Base-by-base conservation (phyloP, 2,113 vertebrate genomes). In the Rhipidura dahli region DNA sequence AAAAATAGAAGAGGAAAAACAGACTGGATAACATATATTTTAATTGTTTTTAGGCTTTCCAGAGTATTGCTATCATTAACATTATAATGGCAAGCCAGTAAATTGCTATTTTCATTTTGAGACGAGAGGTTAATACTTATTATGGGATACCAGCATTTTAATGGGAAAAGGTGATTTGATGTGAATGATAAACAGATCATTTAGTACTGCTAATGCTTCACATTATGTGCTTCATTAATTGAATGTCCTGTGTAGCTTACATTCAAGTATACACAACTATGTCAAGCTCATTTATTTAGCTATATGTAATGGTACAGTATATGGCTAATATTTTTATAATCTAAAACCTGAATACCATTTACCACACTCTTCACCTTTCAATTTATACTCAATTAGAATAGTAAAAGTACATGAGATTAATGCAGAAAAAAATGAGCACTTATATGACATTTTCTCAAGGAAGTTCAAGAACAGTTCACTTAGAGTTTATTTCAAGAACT, bases 201-300 rank as follows among this genome's bases (percentile, higher is more conserved):
- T 93, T 92, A 69, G 57, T 88, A 71, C 42, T 83, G 56, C 57
- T 89, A 84, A 86, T 84, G 76, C 11, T 85, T 87, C 72, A 37
- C n/a, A 75, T 95, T 49, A 89, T 92, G 77, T 70, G 33, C 64
- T 92, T 93, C 79, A 78, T 92, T 95, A 97, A 96, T 81, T 93
- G 53, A 28, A 61, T 72, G 73, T 83, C 61, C 35, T 76, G 22
- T 30, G 42, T 63, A 66, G 35, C 37, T 93, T 94, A 70, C 78
- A 75, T 86, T 91, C 94, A 88, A 89, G 15, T 56, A 40, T 83
- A 59, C 33, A 15, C 42, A 78, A 90, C 94, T 54, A n/a, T 0
- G 1, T 86, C 56, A 80, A 89, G 18, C 75, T 68, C 54, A 63
- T 95, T 93, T 93, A 83, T 69, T 91, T 76, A 88, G 37, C 37